These are phyloP conservation scores for Dendrocopos noguchii DNA, from an alignment of 2,113 vertebrate genomes.

Conservation along the genomic window DNA sequence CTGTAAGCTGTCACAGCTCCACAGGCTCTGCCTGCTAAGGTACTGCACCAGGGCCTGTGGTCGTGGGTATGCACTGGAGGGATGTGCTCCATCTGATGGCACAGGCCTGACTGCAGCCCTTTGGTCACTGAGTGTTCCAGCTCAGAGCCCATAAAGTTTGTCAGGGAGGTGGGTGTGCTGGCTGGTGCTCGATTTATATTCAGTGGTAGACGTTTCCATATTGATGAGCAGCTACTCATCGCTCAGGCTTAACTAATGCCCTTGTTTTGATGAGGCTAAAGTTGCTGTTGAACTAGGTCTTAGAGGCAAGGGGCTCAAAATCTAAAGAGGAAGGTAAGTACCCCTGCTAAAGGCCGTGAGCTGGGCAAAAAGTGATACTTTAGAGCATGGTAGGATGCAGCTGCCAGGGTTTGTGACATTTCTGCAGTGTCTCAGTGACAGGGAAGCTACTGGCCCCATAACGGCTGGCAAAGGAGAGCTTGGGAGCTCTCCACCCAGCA, in stretches of 20 bases:
- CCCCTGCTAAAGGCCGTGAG: rapidly evolving
- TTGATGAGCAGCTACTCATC: neutral
- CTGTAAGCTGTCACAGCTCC: neutral
- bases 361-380: neutral
- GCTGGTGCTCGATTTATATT: neutral
- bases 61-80: neutral
- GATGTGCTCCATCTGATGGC: rapidly evolving
- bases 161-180: neutral
- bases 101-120: neutral
- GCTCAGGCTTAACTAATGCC: neutral
- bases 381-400: neutral
- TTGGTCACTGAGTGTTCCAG: neutral
- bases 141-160: neutral
- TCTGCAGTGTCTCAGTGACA: rapidly evolving
- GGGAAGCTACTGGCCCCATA: neutral
- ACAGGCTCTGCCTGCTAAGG: neutral
- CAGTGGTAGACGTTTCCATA: neutral
- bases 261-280: neutral
- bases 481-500: neutral
- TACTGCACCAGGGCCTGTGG: neutral
- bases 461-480: rapidly evolving
- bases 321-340: rapidly evolving
- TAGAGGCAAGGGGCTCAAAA: neutral
- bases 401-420: neutral
- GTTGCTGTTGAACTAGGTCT: neutral